Evolutionary conservation across 2,797 vertebrate species (phyloP), one percentile per base, ranked within the genome.

Genomic region (Heterohyrax brucei): DNA sequence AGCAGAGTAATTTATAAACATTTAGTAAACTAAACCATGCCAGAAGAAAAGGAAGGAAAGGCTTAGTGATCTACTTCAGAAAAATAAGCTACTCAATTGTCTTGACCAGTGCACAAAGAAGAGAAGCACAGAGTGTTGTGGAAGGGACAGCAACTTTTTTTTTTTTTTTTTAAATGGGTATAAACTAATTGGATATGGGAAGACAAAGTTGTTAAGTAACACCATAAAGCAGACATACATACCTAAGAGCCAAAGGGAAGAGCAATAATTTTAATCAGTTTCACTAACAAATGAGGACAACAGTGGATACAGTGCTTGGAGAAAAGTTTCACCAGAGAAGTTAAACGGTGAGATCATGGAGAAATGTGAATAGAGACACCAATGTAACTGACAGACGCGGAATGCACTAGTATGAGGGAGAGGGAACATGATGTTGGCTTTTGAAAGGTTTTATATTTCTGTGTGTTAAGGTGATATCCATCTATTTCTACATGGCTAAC

Each of bases 11-110:
- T 94, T 96, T 89, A 50, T 95, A 97, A 97, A 93, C 82, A 95
- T 88, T 90, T 53, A 94, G 89, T 92, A 96, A 97, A 96, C 89
- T 97, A 96, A 97, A 97, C 97, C 90, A 97, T 84, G 62, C 21
- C 79, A 91, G 53, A 2, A 56, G 39, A 39, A 39, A 39, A 39
- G 2, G 39, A 39, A 39, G 39, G 53, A 56, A 12, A 56, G 53
- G 10, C 53, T 16, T 56, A 16, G 53, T 56, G 53, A 56, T 56
- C 53, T 56, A 56, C 50, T 53, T 53, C 50, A 8, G 50, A 53
- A 56, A 56, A 56, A 56, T 16, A 12, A 56, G 53, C 13, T 16
- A 56, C 59, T 61, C 18, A 61, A 61, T 2, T 39, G 39, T 39
- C 39, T 39, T 39, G 39, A 39, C 39, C 39, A 39, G 39, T 39